Conservation (phyloP, 2,888 invertebrate genomes). For the Drosophila demipolita region DNA sequence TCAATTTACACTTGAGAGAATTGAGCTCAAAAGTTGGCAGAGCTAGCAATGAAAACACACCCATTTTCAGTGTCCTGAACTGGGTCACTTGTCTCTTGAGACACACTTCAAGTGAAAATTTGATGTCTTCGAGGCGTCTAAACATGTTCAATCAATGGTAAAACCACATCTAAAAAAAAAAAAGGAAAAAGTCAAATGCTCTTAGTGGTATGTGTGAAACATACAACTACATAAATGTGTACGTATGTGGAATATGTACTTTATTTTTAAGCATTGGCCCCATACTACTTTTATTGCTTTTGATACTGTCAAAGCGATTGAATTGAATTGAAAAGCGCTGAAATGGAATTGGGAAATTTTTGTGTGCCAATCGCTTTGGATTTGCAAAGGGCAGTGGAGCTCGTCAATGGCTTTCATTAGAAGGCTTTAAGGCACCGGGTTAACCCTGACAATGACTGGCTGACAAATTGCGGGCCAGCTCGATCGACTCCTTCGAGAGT, state of each 20-base stretch:
- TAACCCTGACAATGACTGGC: constrained; percentile 56
- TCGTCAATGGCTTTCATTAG: constrained; percentile 72
- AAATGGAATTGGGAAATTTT: constrained; percentile 39
- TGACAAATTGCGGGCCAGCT: constrained; percentile 67
- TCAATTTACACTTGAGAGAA: constrained; percentile 54
- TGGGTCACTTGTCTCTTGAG: constrained; percentile 49
- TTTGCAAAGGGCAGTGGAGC: constrained; percentile 50
- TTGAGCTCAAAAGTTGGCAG: constrained; percentile 23
- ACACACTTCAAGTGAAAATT: constrained; percentile 73
- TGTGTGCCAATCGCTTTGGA: constrained; percentile 43
- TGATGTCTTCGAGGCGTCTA: constrained; percentile 64
- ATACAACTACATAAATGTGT: constrained; percentile 12
- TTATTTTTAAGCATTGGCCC: constrained; percentile 17
- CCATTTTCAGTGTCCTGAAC: constrained; percentile 14
- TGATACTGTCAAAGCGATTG: constrained; percentile 62
- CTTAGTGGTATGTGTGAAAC: constrained; percentile 13
- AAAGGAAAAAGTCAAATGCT: constrained; percentile 23
- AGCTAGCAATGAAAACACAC: background rate
- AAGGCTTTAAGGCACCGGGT: constrained; percentile 52
- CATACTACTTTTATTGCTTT: constrained; percentile 53
- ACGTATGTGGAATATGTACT: constrained; percentile 24
- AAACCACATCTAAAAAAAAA: constrained; percentile 52
- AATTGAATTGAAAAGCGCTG: constrained; percentile 66
- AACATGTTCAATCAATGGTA: constrained; percentile 74
- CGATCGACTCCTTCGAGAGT: constrained; percentile 38